Evolutionary conservation across 1,140 invertebrate species (phyloP).

Genomic region (Drosophila sucinea): DNA sequence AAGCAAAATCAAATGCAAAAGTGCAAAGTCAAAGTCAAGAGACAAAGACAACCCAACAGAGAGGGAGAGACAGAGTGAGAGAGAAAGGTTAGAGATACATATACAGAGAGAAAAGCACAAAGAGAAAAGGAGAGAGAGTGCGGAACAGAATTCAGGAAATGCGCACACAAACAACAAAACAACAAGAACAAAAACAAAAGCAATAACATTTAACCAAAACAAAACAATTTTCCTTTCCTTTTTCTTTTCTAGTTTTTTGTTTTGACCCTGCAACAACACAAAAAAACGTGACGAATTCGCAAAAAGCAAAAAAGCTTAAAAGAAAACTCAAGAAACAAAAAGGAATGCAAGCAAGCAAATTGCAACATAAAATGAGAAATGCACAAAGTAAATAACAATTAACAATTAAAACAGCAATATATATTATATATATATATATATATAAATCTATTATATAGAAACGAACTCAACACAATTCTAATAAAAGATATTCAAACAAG

Average conservation of each 20-base stretch:
- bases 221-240: not conserved
- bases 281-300: conserved; percentile 4
- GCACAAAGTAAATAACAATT: conserved; percentile 14
- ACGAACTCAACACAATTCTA: conserved; percentile 9
- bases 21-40: conserved; percentile 43
- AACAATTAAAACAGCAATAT: conserved; percentile 10
- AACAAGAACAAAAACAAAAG: conserved; percentile 4
- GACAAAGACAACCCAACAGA: conserved; percentile 9
- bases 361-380: conserved; percentile 12
- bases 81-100: conserved; percentile 1
- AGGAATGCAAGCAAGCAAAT: conserved; percentile 4
- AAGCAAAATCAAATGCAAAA: conserved; percentile 59
- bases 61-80: conserved; percentile 5
- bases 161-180: conserved; percentile 8
- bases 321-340: not conserved
- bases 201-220: conserved; percentile 22
- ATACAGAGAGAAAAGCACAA: conserved; percentile 7
- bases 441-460: conserved; percentile 4
- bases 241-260: conserved; percentile 9
- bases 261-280: conserved; percentile 12
- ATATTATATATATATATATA: not conserved
- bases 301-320: conserved; percentile 1
- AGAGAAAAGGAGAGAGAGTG: not conserved
- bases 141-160: conserved; percentile 1
- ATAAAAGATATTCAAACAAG: conserved; percentile 7